These are phyloP conservation scores for Arctocebus calabarensis DNA, from an alignment of 2,797 vertebrate genomes.

Conservation along the genomic window DNA sequence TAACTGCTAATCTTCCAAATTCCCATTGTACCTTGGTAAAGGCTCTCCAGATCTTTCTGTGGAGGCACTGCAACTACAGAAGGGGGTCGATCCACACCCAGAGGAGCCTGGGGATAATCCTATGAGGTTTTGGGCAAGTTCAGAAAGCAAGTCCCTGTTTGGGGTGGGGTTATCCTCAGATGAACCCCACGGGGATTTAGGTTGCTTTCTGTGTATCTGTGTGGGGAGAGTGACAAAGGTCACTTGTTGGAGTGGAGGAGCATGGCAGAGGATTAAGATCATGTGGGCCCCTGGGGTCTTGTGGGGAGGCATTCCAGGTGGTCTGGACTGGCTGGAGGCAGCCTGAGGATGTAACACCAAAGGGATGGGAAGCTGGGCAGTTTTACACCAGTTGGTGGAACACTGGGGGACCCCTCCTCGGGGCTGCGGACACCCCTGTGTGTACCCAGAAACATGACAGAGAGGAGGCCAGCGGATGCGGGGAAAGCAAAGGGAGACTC, in stretches of 20 bases:
- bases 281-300: not conserved
- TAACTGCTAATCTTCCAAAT: not conserved
- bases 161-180: not conserved
- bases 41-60: not conserved
- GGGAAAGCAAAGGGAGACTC: not conserved
- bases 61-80: not conserved
- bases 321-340: not conserved
- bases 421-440: not conserved
- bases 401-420: not conserved
- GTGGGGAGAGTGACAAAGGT: not conserved
- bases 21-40: not conserved
- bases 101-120: not conserved
- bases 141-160: not conserved
- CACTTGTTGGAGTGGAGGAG: not conserved
- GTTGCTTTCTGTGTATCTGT: not conserved
- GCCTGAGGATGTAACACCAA: not conserved
- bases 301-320: not conserved
- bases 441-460: not conserved
- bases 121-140: not conserved
- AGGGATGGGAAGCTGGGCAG: not conserved
- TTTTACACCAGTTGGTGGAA: not conserved
- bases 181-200: not conserved
- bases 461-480: not conserved
- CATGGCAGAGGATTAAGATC: not conserved
- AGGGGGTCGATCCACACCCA: not conserved